phyloP scores from a whole-genome alignment of 2,888 invertebrate species.

The Sceliomorpha sp. region DNA sequence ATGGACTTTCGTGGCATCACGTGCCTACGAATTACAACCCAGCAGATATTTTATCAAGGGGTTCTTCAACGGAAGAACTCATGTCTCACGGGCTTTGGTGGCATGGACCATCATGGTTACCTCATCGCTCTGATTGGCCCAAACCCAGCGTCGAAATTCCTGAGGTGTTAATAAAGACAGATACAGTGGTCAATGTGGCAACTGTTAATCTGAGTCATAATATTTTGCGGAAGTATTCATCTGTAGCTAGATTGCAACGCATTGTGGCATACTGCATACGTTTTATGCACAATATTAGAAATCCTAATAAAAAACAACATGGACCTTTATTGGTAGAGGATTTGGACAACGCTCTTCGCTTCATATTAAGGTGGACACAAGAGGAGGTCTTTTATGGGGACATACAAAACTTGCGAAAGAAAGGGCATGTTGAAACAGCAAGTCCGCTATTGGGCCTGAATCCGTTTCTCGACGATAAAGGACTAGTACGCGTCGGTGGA shows the following conservation, averaged over 20 bases:
- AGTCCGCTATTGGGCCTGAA: too few relatives aligned
- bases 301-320: background rate
- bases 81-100: background rate
- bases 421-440: too few relatives aligned
- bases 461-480: too few relatives aligned
- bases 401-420: too few relatives aligned
- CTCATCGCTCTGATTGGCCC: background rate
- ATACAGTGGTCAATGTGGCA: background rate
- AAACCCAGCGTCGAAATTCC: background rate
- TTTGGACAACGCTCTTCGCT: background rate
- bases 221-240: too few relatives aligned
- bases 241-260: too few relatives aligned
- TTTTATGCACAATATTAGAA: background rate
- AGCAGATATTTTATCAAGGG: too few relatives aligned
- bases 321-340: background rate
- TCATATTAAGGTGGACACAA: background rate
- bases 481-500: too few relatives aligned
- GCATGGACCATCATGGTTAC: background rate
- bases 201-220: background rate
- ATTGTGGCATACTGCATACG: too few relatives aligned
- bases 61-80: too few relatives aligned
- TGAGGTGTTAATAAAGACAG: background rate
- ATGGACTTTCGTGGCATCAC: conserved; percentile 4
- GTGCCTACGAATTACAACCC: background rate
- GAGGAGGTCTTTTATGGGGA: too few relatives aligned